A percentile compares a stretch with the other conserved stretches of the same genome.
These are phyloP conservation scores for Sycophila sp. DNA, from an alignment of 1,140 invertebrate species.

Conservation along the genomic window DNA sequence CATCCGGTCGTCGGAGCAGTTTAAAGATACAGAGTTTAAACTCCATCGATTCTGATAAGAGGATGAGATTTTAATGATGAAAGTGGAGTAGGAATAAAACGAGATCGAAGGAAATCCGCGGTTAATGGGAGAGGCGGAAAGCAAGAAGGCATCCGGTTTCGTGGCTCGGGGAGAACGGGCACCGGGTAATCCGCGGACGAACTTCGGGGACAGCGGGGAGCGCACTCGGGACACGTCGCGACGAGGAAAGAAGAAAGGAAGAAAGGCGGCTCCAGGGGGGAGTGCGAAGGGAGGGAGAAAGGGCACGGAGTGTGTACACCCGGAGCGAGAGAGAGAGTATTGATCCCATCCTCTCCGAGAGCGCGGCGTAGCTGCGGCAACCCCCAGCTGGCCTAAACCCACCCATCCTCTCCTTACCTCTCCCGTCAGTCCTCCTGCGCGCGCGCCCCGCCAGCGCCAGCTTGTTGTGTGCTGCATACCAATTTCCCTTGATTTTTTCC, in stretches of 20 bases:
- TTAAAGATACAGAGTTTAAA: too few relatives aligned
- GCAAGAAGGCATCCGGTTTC: not conserved
- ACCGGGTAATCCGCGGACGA: slow-evolving; percentile 24
- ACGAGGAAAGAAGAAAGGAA: not conserved
- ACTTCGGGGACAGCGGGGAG: slow-evolving; percentile 30
- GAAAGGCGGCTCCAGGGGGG: not conserved
- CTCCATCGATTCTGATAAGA: not conserved
- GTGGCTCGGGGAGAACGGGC: slow-evolving; percentile 5
- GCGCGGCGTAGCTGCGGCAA: slow-evolving; percentile 46
- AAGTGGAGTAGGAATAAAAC: not conserved
- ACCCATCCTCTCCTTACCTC: slow-evolving; percentile 50
- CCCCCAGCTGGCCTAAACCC: slow-evolving; percentile 62
- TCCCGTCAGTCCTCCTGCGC: slow-evolving; percentile 54
- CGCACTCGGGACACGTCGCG: slow-evolving; percentile 10
- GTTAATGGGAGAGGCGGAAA: slow-evolving; percentile 5
- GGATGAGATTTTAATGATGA: not conserved
- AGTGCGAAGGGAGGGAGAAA: slow-evolving; percentile 35
- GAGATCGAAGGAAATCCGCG: not conserved
- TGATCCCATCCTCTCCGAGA: slow-evolving; percentile 61
- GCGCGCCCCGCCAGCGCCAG: too few relatives aligned
- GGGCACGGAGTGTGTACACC: slow-evolving; percentile 46
- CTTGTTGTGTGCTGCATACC: slow-evolving; percentile 67
- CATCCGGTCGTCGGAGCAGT: not conserved
- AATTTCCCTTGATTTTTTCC: slow-evolving; percentile 66
- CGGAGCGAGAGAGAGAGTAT: slow-evolving; percentile 58